Evolutionary conservation across 1,140 invertebrate species (phyloP), one percentile per base, ranked within the genome.

Genomic region (Drosophila tani): DNA sequence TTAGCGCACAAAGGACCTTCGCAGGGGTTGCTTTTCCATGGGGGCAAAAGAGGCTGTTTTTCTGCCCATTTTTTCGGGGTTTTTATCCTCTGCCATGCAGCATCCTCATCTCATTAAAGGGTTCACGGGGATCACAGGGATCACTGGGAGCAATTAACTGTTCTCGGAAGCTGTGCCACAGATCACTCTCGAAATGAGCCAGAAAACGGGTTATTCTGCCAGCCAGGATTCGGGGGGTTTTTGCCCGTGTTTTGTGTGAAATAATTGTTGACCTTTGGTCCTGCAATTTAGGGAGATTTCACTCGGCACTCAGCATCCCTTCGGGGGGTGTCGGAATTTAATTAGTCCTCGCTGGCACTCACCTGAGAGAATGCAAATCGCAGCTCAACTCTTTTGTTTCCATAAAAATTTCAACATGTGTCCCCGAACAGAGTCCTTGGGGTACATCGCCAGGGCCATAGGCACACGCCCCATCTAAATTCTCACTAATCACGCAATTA

Each of bases 191-290:
- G 12, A 35, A 75, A 78, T 77, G 56, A 43, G 41, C 35, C 24
- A 15, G 57, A 79, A 79, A 87, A 82, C 75, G 64, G 53, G 81
- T 77, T 83, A 68, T 58, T 74, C 75, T 75, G 49, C 24, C n/a
- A 57, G 53, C 2, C 50, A 66, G 38, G 29, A 70, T 82, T 59
- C 3, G 21, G 50, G 63, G 50, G 49, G 69, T 40, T 43, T 43
- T 60, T 56, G 15, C 14, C 49, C 12, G 24, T n/a, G 27, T 40
- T 46, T 73, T 46, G 51, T 24, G 32, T 51, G 49, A 43, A 38
- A 40, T 56, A 56, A 40, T 60, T 68, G 57, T 45, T 70, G 68
- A 74, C 70, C 70, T 56, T 12, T 63, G 68, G 19, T 40, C 35
- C 21, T 68, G 64, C 43, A 24, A 56, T 71, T 73, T 32, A 59